Evolutionary conservation across 2,797 vertebrate genomes (phyloP).

Genomic region (Typhlichthys subterraneus): DNA sequence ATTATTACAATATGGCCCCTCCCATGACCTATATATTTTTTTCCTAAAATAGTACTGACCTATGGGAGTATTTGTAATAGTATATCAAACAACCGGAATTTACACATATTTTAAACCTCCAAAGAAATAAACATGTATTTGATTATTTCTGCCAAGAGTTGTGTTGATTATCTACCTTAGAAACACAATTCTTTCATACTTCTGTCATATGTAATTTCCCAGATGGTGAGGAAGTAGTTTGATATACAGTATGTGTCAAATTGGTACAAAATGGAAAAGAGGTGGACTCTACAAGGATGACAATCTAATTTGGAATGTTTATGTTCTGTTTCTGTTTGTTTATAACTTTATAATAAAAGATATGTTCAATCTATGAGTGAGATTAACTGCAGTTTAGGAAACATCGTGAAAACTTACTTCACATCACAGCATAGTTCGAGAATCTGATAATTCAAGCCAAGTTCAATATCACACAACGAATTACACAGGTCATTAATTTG

Average conservation of each 20-base stretch:
- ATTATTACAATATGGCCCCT: conserved; percentile 38
- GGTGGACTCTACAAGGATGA: conserved; percentile 41
- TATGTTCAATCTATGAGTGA: conserved; percentile 24
- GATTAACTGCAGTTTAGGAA: conserved; percentile 41
- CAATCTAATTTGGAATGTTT: conserved; percentile 57
- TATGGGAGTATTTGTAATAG: neutral
- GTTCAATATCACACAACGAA: neutral
- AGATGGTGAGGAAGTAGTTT: conserved; percentile 21
- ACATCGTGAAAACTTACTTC: conserved; percentile 43
- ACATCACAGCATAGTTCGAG: conserved; percentile 11
- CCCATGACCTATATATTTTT: conserved; percentile 14
- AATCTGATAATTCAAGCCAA: neutral
- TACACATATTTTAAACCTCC: neutral
- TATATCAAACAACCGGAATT: neutral
- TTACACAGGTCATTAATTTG: neutral
- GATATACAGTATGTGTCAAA: conserved; percentile 57
- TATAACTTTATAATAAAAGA: conserved; percentile 25
- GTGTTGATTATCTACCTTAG: conserved; percentile 1
- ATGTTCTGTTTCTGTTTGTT: too few relatives aligned
- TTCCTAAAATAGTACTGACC: conserved; percentile 13
- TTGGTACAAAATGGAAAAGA: conserved; percentile 48
- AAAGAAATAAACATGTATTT: neutral
- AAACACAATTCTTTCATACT: conserved; percentile 24
- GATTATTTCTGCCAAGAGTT: neutral
- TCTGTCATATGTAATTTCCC: conserved; percentile 29